These are phyloP conservation scores for Palaemon carinicauda DNA, from an alignment of 1,140 invertebrate genomes.

Conservation along the genomic window DNA sequence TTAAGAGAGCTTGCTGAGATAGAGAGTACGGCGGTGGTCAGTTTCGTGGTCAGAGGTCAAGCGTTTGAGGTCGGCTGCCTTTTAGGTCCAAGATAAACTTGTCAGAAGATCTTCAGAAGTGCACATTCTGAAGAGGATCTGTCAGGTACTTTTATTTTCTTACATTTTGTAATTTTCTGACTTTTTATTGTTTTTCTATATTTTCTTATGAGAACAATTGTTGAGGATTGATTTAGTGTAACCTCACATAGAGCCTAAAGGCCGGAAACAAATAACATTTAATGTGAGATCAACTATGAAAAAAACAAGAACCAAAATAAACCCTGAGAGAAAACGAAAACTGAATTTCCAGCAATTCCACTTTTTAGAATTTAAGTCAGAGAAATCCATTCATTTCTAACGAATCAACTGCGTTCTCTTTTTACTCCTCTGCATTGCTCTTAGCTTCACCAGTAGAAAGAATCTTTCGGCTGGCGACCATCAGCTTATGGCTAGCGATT, in stretches of 20 bases:
- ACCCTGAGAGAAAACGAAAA: not conserved
- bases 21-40: not conserved
- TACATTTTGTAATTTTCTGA: not conserved
- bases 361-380: not conserved
- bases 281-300: not conserved
- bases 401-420: not conserved
- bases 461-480: conserved; percentile 1
- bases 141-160: not conserved
- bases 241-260: not conserved
- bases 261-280: not conserved
- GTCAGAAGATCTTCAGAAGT: conserved; percentile 9
- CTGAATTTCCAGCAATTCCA: not conserved
- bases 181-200: not conserved
- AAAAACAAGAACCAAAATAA: not conserved
- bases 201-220: not conserved
- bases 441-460: not conserved
- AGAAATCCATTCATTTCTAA: too few species aligned
- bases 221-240: not conserved
- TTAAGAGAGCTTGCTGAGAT: not conserved
- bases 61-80: not conserved
- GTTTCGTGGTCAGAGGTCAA: not conserved
- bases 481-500: conserved; percentile 23
- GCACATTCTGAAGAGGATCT: conserved; percentile 20
- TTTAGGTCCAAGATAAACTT: not conserved
- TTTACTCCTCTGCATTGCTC: not conserved